A percentile compares a stretch with the other conserved stretches of the same genome.
phyloP scores from a whole-genome alignment of 2,888 invertebrate genomes.

The Acronicta alni region DNA sequence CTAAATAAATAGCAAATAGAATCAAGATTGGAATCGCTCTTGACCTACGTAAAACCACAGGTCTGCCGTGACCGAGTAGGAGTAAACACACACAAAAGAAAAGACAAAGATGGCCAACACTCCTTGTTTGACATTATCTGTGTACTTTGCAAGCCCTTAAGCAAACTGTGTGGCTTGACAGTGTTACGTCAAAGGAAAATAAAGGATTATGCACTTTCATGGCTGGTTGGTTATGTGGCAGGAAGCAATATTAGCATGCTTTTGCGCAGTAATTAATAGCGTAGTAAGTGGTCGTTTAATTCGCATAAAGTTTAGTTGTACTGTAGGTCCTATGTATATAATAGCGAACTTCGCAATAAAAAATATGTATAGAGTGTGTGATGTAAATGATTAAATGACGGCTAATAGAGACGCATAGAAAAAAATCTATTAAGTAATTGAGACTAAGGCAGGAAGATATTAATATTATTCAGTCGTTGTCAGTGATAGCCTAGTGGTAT shows the following conservation, averaged over 20 bases:
- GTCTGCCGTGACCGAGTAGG: conserved; percentile 84
- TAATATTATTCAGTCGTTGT: too few species aligned
- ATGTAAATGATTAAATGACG: too few species aligned
- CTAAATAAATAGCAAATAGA: conserved; percentile 66
- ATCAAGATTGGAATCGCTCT: conserved; percentile 72
- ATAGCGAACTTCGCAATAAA: too few species aligned
- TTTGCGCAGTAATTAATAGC: conserved; percentile 16
- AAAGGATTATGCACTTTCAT: conserved; percentile 54
- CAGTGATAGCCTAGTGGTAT: too few species aligned
- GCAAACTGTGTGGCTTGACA: conserved; percentile 62
- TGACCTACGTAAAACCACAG: conserved; percentile 83
- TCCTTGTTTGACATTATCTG: conserved; percentile 73
- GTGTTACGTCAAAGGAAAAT: conserved; percentile 62
- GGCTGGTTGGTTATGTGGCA: conserved; percentile 35
- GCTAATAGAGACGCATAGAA: too few species aligned
- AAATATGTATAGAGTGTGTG: too few species aligned
- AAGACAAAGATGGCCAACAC: conserved; percentile 72
- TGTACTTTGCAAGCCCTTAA: conserved; percentile 78
- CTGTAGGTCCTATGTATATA: too few species aligned
- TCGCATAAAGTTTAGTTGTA: not conserved
- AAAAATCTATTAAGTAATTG: too few species aligned
- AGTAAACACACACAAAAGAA: conserved; percentile 73
- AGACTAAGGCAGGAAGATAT: too few species aligned
- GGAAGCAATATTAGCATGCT: conserved; percentile 14
- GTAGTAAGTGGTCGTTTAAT: not conserved